phyloP scores from a whole-genome alignment of 2,113 vertebrate species.

The Turdus rufiventris region DNA sequence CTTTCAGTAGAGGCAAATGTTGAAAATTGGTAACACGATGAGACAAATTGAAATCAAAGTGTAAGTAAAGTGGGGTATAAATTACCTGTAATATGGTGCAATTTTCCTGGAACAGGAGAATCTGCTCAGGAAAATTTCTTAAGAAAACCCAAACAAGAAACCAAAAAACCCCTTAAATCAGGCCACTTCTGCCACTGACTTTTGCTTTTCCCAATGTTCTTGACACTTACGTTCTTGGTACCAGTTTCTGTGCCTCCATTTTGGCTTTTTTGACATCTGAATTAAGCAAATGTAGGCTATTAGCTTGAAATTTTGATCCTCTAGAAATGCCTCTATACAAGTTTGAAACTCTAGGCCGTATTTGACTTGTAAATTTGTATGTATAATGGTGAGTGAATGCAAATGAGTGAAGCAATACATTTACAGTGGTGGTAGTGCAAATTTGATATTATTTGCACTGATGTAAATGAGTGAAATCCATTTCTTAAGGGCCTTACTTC shows the following conservation, averaged over 20 bases:
- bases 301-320: neutral
- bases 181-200: neutral
- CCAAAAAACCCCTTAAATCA: neutral
- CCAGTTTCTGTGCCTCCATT: neutral
- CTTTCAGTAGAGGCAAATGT: constrained; percentile 42
- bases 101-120: neutral
- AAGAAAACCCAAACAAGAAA: neutral
- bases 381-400: neutral
- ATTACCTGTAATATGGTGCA: neutral
- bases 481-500: neutral
- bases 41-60: constrained; percentile 48
- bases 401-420: neutral
- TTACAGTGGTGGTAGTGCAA: neutral
- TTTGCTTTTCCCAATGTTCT: neutral
- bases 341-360: neutral
- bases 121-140: neutral
- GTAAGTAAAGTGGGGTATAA: neutral
- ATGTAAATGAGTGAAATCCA: neutral
- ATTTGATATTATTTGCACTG: neutral
- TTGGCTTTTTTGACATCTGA: neutral
- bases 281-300: neutral
- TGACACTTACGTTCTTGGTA: neutral
- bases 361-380: neutral
- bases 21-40: neutral
- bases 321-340: neutral